Evolutionary conservation across 2,888 invertebrate genomes (phyloP).

Genomic region (Clivina fossor): DNA sequence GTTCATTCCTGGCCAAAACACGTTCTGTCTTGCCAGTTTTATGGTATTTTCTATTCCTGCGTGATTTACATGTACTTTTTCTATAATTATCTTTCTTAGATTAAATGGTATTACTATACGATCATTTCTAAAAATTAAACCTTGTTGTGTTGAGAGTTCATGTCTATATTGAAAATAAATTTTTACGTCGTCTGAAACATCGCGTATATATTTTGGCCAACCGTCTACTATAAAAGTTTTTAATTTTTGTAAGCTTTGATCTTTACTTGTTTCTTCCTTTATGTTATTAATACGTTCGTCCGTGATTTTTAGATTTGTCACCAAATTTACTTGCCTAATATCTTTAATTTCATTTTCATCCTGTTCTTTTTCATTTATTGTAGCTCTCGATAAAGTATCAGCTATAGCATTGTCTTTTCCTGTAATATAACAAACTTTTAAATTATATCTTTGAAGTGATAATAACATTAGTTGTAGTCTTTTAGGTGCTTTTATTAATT

Average conservation of each 20-base stretch:
- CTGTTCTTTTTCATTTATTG: background rate
- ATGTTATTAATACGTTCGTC: slow-evolving; percentile 2
- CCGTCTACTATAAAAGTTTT: slow-evolving; percentile 1
- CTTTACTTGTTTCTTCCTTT: background rate
- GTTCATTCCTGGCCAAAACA: slow-evolving; percentile 21
- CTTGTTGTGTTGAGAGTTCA: slow-evolving; percentile 18
- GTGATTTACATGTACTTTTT: slow-evolving; percentile 20
- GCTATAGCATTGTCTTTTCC: slow-evolving; percentile 10
- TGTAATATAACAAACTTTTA: slow-evolving; percentile 1
- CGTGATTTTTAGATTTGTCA: slow-evolving; percentile 15
- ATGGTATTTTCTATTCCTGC: slow-evolving; percentile 18
- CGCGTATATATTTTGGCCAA: slow-evolving; percentile 7
- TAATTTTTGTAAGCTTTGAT: slow-evolving; percentile 1
- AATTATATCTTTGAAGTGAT: background rate
- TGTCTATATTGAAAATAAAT: slow-evolving; percentile 14
- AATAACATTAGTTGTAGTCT: slow-evolving; percentile 15
- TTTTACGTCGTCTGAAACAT: slow-evolving; percentile 5
- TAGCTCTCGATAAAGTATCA: slow-evolving; percentile 5
- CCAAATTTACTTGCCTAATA: background rate
- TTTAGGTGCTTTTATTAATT: slow-evolving; percentile 4
- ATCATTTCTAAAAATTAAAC: slow-evolving; percentile 10
- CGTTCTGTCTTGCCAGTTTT: slow-evolving; percentile 2
- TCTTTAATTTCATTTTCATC: background rate
- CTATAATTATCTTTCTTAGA: slow-evolving; percentile 12
- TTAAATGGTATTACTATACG: slow-evolving; percentile 11